These are phyloP conservation scores for Thelohanellus kitauei DNA, from an alignment of 30 jellyfish, hydroid and myxozoan species.

Conservation along the genomic window DNA sequence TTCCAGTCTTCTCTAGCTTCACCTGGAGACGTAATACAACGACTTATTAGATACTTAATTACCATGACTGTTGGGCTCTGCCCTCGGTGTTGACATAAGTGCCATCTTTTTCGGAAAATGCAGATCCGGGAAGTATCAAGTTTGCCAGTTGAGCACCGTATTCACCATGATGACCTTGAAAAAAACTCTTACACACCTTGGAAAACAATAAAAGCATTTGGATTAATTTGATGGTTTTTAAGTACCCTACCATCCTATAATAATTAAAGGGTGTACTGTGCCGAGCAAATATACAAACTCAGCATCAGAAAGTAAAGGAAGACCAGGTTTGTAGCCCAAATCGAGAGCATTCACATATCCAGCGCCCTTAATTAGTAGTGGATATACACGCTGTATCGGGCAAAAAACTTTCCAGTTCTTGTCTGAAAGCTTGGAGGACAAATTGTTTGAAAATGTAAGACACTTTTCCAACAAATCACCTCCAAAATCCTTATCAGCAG, in stretches of 20 bases:
- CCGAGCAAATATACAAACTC: constrained; percentile 27
- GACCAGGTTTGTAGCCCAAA: constrained; percentile 55
- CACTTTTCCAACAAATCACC: constrained; percentile 25
- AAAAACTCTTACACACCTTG: constrained; percentile 20
- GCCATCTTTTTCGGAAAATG: constrained; percentile 57
- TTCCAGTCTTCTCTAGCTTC: constrained; percentile 80
- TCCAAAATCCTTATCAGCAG: constrained; percentile 29
- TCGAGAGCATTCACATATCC: constrained; percentile 87
- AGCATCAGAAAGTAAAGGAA: constrained; percentile 16
- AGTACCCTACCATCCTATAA: not conserved
- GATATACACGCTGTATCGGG: not conserved
- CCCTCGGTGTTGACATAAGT: constrained; percentile 87
- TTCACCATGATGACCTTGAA: constrained; percentile 73
- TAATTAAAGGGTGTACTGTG: constrained; percentile 15
- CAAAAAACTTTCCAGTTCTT: not conserved
- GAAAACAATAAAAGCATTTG: constrained; percentile 37
- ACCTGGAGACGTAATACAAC: constrained; percentile 85
- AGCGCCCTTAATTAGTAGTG: constrained; percentile 20
- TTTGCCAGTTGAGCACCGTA: constrained; percentile 68
- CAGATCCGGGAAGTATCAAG: constrained; percentile 68
- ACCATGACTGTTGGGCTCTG: constrained; percentile 78
- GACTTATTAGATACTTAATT: constrained; percentile 4
- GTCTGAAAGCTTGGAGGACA: not conserved
- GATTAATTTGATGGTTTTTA: constrained; percentile 3
- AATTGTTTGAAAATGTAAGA: constrained; percentile 16